Evolutionary conservation across 2,113 vertebrate genomes (phyloP).

Genomic region (Psilopogon haemacephalus): DNA sequence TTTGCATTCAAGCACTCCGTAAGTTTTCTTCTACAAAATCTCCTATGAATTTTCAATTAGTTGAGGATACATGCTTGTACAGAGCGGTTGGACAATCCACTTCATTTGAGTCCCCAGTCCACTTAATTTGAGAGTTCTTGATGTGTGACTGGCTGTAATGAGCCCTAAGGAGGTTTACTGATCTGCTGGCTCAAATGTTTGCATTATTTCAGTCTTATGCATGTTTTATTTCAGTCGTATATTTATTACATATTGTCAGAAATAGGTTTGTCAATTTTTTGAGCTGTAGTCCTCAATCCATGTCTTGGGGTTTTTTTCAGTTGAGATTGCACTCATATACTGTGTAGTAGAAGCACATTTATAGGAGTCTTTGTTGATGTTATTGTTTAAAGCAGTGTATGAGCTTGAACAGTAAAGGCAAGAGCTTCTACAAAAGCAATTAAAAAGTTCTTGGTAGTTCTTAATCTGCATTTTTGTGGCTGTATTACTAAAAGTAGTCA

Average conservation of each 20-base stretch:
- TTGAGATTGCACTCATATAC: neutral
- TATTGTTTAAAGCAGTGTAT: neutral
- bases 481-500: neutral
- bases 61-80: neutral
- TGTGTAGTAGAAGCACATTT: neutral
- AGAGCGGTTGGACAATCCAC: neutral
- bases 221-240: neutral
- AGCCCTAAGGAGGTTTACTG: neutral
- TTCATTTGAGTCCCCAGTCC: neutral
- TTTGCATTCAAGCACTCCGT: neutral
- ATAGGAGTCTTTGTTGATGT: neutral
- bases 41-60: neutral
- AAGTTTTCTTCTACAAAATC: neutral
- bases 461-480: neutral
- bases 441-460: neutral
- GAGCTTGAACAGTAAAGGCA: neutral
- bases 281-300: neutral
- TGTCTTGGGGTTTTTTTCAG: neutral
- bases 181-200: neutral
- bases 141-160: neutral
- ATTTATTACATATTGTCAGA: neutral
- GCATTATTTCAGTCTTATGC: neutral
- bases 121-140: neutral
- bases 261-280: neutral
- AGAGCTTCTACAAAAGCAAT: neutral